phyloP scores from a whole-genome alignment of 1,140 invertebrate genomes.

The Euwallacea fornicatus region DNA sequence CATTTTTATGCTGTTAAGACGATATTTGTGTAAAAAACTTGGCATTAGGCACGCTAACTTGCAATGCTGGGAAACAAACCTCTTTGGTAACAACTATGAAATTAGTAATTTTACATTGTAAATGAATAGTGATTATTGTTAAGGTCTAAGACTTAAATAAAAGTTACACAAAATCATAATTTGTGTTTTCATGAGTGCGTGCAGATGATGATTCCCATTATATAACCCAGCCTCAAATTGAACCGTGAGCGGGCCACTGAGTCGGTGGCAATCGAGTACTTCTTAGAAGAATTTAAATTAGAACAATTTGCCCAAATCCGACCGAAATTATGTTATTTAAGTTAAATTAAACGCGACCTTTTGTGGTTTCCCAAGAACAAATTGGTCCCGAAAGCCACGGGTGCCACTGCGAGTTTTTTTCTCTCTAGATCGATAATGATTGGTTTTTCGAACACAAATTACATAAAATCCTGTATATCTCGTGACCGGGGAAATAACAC shows the following conservation, averaged over 20 bases:
- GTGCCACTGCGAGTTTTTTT: background rate
- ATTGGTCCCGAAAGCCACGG: background rate
- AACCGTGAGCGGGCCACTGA: constrained; percentile 19
- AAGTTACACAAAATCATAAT: too few relatives aligned
- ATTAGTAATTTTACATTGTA: too few relatives aligned
- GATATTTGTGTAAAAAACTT: background rate
- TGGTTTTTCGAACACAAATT: background rate
- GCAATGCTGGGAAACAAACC: too few relatives aligned
- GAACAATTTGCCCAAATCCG: background rate
- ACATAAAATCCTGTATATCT: background rate
- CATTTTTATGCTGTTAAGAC: background rate
- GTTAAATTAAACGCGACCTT: constrained; percentile 19
- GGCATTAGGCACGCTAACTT: too few relatives aligned
- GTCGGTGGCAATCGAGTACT: constrained; percentile 10
- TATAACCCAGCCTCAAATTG: background rate
- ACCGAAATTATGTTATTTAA: constrained; percentile 28
- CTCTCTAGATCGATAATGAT: background rate
- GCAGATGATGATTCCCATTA: constrained; percentile 25
- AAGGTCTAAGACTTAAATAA: too few relatives aligned
- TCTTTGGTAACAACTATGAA: too few relatives aligned
- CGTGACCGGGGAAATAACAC: background rate
- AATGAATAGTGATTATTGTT: too few relatives aligned
- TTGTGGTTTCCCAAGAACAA: constrained; percentile 4
- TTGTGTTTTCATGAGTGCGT: background rate
- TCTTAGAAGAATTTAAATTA: constrained; percentile 23